Evolutionary conservation across 2,797 vertebrate genomes (phyloP), one percentile per base, ranked within the genome.

Genomic region (Danio aesculapii): DNA sequence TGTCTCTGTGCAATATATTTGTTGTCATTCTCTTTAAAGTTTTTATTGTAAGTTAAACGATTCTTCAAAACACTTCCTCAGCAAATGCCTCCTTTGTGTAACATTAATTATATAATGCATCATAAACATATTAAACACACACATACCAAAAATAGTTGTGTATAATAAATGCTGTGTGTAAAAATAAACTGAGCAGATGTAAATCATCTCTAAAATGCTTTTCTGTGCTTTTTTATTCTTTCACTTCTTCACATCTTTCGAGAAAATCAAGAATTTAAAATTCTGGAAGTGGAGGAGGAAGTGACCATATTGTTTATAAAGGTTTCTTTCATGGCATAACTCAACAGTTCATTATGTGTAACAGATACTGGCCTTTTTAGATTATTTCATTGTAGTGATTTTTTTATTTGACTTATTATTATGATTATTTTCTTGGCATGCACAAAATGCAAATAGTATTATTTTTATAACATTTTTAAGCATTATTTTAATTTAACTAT

Each of bases 1-100:
- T 47, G 21, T 68, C 66, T 30, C 44, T 44, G 64, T 58, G 63
- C 64, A 77, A 58, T 75, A 68, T 21, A 52, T 58, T 13, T 76
- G 12, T 49, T 39, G 62, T 77, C 67, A 39, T 69, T 81, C 69
- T 62, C 57, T 83, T 76, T 67, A 55, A 10, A 70, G 61, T 13
- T 72, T 58, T 55, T 41, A 72, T 43, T 1, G 30, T 17, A 72
- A 30, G 53, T 53, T 21, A 66, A 76, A 6, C 16, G 43, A 46
- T n/a, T n/a, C n/a, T n/a, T n/a, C 9, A 46, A 16, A 68, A 7
- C 6, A 30, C 14, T 47, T 55, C 57, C 41, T 66, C 8, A 19
- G n/a, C 7, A 43, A 52, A 69, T 39, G 21, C 5, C n/a, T 19
- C 50, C 16, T 3, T 70, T 53, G 6, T 69, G 21, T 8, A 52